A percentile compares a stretch with the other conserved stretches of the same genome.
Conservation (phyloP, 1,140 invertebrate species). For the Potamilus streckersoni region DNA sequence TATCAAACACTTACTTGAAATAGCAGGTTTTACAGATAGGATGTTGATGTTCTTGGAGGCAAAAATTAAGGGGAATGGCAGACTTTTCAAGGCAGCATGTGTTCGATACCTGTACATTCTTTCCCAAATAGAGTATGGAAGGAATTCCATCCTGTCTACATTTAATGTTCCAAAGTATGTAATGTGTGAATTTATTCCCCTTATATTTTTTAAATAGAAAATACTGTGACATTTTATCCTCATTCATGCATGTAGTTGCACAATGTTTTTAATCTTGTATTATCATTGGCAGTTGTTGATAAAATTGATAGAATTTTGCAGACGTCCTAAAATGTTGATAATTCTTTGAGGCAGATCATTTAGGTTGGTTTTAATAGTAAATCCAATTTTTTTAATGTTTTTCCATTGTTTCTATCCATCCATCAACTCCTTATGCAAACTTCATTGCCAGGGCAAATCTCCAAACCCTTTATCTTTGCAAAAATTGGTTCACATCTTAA, state of each 20-base stretch:
- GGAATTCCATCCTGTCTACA: conserved; percentile 35
- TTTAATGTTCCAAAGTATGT: conserved; percentile 52
- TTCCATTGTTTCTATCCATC: no score
- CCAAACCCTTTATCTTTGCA: no score
- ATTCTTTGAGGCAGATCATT: no score
- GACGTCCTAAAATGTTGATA: no score
- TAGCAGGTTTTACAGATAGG: conserved; percentile 32
- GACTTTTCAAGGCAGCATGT: conserved; percentile 40
- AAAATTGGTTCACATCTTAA: no score
- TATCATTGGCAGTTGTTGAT: no score
- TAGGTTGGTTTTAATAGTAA: no score
- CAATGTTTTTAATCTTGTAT: not conserved
- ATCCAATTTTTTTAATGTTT: no score
- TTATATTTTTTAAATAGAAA: not conserved
- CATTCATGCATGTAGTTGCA: not conserved
- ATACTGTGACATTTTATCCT: not conserved
- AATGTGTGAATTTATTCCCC: not conserved
- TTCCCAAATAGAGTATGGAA: conserved; percentile 48
- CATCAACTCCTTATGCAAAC: no score
- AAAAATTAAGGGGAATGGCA: conserved; percentile 48
- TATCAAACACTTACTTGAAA: conserved; percentile 44
- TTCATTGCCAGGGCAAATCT: no score
- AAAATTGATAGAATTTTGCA: no score
- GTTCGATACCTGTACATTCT: conserved; percentile 47
- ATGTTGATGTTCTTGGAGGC: conserved; percentile 44